These are phyloP conservation scores for Drosophila paracracens DNA, from an alignment of 2,888 invertebrate genomes.

Conservation along the genomic window DNA sequence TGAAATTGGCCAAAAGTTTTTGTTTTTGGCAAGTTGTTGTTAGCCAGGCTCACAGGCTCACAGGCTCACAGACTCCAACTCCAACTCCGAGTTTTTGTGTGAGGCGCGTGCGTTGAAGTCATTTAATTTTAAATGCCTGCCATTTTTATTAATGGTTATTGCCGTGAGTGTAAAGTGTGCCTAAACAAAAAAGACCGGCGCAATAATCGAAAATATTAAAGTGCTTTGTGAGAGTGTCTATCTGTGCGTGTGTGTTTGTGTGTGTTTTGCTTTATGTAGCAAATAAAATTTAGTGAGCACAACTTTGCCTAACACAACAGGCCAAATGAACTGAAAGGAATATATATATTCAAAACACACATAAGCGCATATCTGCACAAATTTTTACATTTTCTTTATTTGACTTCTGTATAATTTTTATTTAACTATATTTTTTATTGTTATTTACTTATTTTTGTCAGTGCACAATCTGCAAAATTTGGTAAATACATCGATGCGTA, in stretches of 20 bases:
- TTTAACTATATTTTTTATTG: background rate
- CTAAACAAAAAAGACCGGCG: conserved; percentile 13
- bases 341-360: background rate
- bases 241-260: background rate
- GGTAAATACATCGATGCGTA: background rate
- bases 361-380: background rate
- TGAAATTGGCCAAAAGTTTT: conserved; percentile 75
- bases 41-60: background rate
- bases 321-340: conserved; percentile 7
- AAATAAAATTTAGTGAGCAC: conserved; percentile 47
- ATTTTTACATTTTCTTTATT: background rate
- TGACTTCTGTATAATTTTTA: background rate
- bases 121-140: conserved; percentile 77
- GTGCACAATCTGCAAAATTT: background rate
- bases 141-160: conserved; percentile 78
- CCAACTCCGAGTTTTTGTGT: background rate
- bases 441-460: background rate
- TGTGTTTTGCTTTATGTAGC: conserved; percentile 45
- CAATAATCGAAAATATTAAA: conserved; percentile 70
- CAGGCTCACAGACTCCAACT: background rate
- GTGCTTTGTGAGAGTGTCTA: conserved; percentile 1
- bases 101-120: conserved; percentile 56
- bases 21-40: conserved; percentile 16
- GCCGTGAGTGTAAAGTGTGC: conserved; percentile 64
- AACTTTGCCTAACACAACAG: conserved; percentile 26